Evolutionary conservation across 2,888 invertebrate species (phyloP), one percentile per base, ranked within the genome.

Genomic region (Mactromeris polynyma): DNA sequence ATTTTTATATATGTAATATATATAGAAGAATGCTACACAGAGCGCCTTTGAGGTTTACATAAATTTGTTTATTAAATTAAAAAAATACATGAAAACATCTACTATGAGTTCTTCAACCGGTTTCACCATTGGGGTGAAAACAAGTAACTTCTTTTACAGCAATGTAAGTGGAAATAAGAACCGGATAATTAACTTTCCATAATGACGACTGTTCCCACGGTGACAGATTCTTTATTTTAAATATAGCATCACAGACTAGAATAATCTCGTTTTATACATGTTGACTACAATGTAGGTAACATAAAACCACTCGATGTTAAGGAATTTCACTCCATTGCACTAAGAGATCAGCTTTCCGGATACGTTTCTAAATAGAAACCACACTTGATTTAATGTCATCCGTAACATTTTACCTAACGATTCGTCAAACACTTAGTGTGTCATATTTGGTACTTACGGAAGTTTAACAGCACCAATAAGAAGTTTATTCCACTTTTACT

Each of bases 201-300:
- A 64, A 64, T 64, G 58, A n/a, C 26, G 26, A 26, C 58, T n/a
- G n/a, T 64, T 64, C 58, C n/a, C 58, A 64, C 58, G 58, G n/a
- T 64, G 58, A 7, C 58, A 64, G 9, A n/a, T 64, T n/a, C 14
- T n/a, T 26, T 64, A 26, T 64, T 64, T 26, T 0, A 26, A 9
- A 64, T 64, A 26, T 2, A n/a, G 7, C 46, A 46, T 9, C 6
- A 11, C 46, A 46, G 17, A 46, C 46, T 46, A 46, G 6, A 17
- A n/a, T n/a, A 46, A 46, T 46, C 46, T 46, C n/a, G 46, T 46
- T 46, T 14, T 17, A 46, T 17, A 3, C 14, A 11, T 46, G 46
- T 17, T 46, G 17, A 46, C 14, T 46, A 46, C 1, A 11, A 46
- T 14, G 46, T 46, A 46, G 14, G 46, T 46, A 9, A 46, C 14